Conservation (phyloP, 2,888 invertebrate genomes). For the Cordilura impudica region DNA sequence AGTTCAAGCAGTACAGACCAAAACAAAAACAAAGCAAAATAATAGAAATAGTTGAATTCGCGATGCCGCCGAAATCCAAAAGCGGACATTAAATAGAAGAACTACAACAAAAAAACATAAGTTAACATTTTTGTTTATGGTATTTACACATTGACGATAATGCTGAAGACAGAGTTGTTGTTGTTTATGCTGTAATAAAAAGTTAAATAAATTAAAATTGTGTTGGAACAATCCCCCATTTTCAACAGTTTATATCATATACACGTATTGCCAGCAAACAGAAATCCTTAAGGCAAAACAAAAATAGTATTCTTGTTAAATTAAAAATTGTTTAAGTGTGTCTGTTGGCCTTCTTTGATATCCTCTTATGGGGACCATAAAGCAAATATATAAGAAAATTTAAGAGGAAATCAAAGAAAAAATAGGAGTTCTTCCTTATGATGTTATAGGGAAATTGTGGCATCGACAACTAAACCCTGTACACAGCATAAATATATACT, state of each 20-base stretch:
- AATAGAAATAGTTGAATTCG: not conserved
- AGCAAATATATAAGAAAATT: not conserved
- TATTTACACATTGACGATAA: not conserved
- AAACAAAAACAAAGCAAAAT: no score
- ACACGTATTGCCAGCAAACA: not conserved
- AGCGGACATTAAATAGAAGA: constrained; percentile 4
- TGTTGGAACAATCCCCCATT: not conserved
- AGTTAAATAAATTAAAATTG: constrained; percentile 28
- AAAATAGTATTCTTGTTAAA: constrained; percentile 16
- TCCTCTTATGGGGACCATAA: not conserved
- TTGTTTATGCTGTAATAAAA: constrained; percentile 1
- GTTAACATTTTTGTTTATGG: not conserved
- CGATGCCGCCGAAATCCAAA: not conserved
- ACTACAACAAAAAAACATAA: not conserved
- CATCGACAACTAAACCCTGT: no score
- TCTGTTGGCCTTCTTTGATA: not conserved
- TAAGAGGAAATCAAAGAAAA: not conserved
- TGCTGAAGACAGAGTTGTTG: not conserved
- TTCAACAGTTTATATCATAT: not conserved
- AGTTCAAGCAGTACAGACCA: no score
- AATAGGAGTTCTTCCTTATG: no score
- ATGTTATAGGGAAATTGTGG: no score
- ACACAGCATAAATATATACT: no score
- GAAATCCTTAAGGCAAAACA: constrained; percentile 14
- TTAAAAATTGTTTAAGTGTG: not conserved